These are phyloP conservation scores for Lindbergichthys nudifrons DNA, from an alignment of 2,797 vertebrate genomes.

Conservation along the genomic window DNA sequence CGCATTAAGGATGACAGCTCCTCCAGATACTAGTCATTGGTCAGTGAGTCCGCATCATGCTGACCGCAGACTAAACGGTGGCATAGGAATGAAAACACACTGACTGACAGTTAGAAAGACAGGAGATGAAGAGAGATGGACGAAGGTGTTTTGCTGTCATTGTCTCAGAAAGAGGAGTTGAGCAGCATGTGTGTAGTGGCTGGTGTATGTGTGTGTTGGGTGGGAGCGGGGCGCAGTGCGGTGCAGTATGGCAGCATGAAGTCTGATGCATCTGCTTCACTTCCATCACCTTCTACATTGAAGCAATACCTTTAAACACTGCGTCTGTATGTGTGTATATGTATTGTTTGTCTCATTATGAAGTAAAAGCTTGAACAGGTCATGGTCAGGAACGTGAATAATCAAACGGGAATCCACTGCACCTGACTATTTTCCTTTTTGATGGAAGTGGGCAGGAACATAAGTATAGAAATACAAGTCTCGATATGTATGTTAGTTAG, in stretches of 20 bases:
- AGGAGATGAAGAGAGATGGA: neutral
- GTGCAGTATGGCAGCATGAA: slow-evolving; percentile 56
- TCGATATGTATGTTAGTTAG: neutral
- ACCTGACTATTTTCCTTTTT: neutral
- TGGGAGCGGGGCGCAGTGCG: slow-evolving; percentile 73
- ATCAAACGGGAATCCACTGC: slow-evolving; percentile 31
- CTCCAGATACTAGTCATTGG: slow-evolving; percentile 23
- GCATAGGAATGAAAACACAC: slow-evolving; percentile 2
- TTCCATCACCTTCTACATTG: neutral
- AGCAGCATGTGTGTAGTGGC: slow-evolving; percentile 18
- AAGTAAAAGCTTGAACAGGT: neutral
- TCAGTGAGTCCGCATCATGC: slow-evolving; percentile 49
- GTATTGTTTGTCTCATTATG: neutral
- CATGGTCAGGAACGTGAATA: slow-evolving; percentile 17
- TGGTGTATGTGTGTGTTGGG: slow-evolving; percentile 28
- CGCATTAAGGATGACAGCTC: slow-evolving; percentile 70
- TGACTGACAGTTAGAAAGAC: neutral
- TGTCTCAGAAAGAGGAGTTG: slow-evolving; percentile 17
- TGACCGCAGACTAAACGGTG: slow-evolving; percentile 11
- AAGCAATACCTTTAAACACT: neutral
- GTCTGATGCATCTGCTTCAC: slow-evolving; percentile 54
- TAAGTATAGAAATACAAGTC: neutral
- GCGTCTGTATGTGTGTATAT: neutral
- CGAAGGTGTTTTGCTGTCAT: slow-evolving; percentile 15
- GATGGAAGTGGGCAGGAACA: neutral